A percentile compares a stretch with the other conserved stretches of the same genome.
phyloP scores from a whole-genome alignment of 2,888 invertebrate species.

The Agrochola litura region DNA sequence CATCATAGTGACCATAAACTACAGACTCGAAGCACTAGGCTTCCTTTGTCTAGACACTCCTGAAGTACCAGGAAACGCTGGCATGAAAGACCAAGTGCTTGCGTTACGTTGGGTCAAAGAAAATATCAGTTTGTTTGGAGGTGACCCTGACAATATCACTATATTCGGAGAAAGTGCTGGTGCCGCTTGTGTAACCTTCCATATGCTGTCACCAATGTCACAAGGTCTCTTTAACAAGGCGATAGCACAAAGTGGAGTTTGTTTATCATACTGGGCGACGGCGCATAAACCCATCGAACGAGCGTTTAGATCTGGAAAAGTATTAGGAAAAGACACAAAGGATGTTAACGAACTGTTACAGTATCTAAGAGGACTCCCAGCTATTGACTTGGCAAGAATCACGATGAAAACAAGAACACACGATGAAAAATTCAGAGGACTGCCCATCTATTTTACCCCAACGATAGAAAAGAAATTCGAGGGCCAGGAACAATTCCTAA shows the following conservation, averaged over 20 bases:
- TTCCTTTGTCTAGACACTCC: constrained; percentile 75
- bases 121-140: constrained; percentile 80
- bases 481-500: constrained; percentile 74
- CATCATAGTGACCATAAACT: constrained; percentile 84
- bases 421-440: constrained; percentile 75
- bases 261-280: constrained; percentile 76
- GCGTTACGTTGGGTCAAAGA: constrained; percentile 79
- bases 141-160: constrained; percentile 80
- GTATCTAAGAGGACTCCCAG: constrained; percentile 75
- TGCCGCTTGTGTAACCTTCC: constrained; percentile 78
- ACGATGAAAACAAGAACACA: constrained; percentile 71
- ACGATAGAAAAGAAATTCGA: constrained; percentile 77
- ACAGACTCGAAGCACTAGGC: constrained; percentile 78
- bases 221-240: constrained; percentile 82
- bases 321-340: constrained; percentile 77
- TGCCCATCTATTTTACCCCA: constrained; percentile 78
- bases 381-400: constrained; percentile 70
- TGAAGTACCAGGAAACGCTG: constrained; percentile 83
- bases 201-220: constrained; percentile 84
- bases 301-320: constrained; percentile 77
- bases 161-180: constrained; percentile 86
- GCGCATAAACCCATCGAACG: constrained; percentile 70
- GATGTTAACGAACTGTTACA: constrained; percentile 74
- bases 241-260: constrained; percentile 82
- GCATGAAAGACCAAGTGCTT: constrained; percentile 82